These are phyloP conservation scores for Mesorhabditis spiculigera DNA, from an alignment of 2,888 invertebrate genomes.

Conservation along the genomic window DNA sequence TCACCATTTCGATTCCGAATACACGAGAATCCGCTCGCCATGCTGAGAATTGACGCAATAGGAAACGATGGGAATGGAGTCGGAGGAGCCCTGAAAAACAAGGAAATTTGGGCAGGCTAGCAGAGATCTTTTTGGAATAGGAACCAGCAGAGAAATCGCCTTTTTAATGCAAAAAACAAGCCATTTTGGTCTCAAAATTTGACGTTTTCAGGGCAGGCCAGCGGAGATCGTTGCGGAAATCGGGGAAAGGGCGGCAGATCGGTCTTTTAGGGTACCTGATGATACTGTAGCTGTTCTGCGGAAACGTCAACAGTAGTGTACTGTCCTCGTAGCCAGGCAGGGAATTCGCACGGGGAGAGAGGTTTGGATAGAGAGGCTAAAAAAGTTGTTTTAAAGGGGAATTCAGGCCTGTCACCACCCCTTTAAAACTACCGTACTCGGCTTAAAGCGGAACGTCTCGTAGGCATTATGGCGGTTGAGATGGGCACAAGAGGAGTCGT, in stretches of 20 bases:
- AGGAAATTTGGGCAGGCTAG: too few species aligned
- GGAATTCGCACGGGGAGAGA: conserved; percentile 41
- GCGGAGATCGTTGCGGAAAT: too few species aligned
- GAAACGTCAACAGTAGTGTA: conserved; percentile 37
- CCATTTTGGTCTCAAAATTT: too few species aligned
- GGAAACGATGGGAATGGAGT: conserved; percentile 34
- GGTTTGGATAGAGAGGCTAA: conserved; percentile 18
- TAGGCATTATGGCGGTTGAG: conserved; percentile 25
- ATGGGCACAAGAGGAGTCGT: conserved; percentile 30
- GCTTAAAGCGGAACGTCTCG: conserved; percentile 28
- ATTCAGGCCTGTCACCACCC: background rate
- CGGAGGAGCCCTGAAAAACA: conserved; percentile 10
- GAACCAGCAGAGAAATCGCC: too few species aligned
- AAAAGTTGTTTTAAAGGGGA: background rate
- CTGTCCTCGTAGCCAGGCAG: conserved; percentile 42
- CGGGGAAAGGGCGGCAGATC: too few species aligned
- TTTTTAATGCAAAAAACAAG: too few species aligned
- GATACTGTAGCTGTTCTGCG: conserved; percentile 29
- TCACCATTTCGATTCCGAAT: conserved; percentile 45
- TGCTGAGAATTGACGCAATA: conserved; percentile 40
- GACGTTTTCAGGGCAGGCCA: too few species aligned
- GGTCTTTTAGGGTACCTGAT: conserved; percentile 20
- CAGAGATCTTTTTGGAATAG: too few species aligned
- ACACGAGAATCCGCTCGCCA: conserved; percentile 39
- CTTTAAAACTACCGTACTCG: conserved; percentile 9